phyloP scores from a whole-genome alignment of 2,888 invertebrate species.

The Brachypterus glaber region DNA sequence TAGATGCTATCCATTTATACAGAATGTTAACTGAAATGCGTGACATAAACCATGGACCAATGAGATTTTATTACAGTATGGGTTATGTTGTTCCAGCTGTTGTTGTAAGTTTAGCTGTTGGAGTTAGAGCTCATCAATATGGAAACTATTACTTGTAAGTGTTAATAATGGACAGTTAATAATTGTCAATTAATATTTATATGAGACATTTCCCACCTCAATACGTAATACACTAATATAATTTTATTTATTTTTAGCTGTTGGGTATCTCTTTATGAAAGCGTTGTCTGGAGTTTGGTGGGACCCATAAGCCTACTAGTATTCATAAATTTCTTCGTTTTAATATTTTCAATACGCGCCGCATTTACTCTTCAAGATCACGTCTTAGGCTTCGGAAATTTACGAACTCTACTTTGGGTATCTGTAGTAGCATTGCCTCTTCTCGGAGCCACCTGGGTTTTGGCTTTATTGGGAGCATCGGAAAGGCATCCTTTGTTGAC shows the following conservation, averaged over 20 bases:
- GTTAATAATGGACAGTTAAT: no score
- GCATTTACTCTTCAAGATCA: conserved; percentile 87
- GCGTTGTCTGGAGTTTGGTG: conserved; percentile 91
- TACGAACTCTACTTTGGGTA: conserved; percentile 73
- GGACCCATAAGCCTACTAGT: conserved; percentile 79
- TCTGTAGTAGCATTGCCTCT: conserved; percentile 80
- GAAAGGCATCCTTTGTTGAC: conserved; percentile 64
- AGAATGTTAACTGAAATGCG: conserved; percentile 91
- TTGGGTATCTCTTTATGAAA: conserved; percentile 89
- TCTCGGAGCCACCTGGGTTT: conserved; percentile 77
- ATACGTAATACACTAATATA: conserved; percentile 4
- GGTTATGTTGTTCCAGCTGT: conserved; percentile 91
- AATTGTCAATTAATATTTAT: conserved; percentile 6
- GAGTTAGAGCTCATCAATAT: conserved; percentile 89
- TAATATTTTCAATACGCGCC: conserved; percentile 79
- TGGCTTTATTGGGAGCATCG: conserved; percentile 68
- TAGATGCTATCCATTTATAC: conserved; percentile 87
- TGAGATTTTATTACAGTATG: conserved; percentile 83
- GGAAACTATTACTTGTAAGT: conserved; percentile 90
- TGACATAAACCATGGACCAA: conserved; percentile 91
- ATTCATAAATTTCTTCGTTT: conserved; percentile 64
- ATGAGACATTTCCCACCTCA: no score
- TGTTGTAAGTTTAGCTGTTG: conserved; percentile 81
- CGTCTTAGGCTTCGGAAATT: conserved; percentile 75
- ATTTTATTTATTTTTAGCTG: conserved; percentile 52